Base-by-base conservation (phyloP, 2,888 invertebrate species). In the Pyrocoelia pectoralis region DNA sequence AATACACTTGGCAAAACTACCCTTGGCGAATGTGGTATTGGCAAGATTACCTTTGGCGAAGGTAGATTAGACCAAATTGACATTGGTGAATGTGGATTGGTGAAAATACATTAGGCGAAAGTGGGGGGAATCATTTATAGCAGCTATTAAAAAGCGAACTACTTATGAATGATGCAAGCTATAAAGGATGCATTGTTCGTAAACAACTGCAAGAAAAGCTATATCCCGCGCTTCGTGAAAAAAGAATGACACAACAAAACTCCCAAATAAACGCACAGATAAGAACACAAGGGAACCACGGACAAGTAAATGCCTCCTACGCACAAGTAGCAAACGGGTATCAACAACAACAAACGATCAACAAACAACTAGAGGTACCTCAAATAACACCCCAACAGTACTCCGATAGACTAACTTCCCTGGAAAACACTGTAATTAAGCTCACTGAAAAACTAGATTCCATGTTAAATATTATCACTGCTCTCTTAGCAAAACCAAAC, bases 381-480 rank as follows among this genome's bases (percentile, higher is more conserved):
- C 49, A 49, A 49, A 5, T 49, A 19, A 17, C 18, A 49, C 18
- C 49, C 49, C 19, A 17, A 19, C 49, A 49, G 19, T 49, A 49
- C 15, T 19, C 18, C 12, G 49, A 49, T 19, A 17, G 49, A 4
- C 18, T 46, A 5, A 46, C 14, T n/a, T 19, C 18, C 10, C 17
- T 49, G 10, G 49, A 49, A 49, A 19, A 49, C 18, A 17, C 10
- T 15, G 46, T 46, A 46, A 15, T 8, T 15, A 46, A 46, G 10
- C 46, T 46, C 8, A 14, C 46, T 14, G 46, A 46, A 46, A 46
- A 15, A 15, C 8, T 46, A 8, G 46, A 46, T 15, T 14, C 46
- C 2, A 46, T 46, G 46, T 15, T 15, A 8, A 46, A 46, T 46
- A 46, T 46, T 46, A 46, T 46, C 17, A 46, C 46, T 14, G 46